phyloP scores from a whole-genome alignment of 2,888 invertebrate genomes.

The Epinotia brunnichana region DNA sequence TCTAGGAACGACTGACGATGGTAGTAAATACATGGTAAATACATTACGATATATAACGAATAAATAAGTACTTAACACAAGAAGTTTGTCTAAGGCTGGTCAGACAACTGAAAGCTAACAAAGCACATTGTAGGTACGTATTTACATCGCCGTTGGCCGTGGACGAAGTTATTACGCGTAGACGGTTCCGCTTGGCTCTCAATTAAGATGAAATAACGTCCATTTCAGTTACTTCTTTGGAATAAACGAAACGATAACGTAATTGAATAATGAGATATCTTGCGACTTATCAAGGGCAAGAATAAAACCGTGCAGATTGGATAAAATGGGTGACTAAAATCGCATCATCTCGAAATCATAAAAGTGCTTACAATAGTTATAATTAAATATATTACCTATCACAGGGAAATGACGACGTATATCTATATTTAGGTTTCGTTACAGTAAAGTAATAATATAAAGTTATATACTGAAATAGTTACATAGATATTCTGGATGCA shows the following conservation, averaged over 20 bases:
- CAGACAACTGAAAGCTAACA: slow-evolving; percentile 18
- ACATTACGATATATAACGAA: not conserved
- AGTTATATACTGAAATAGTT: not conserved
- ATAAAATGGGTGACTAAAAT: not conserved
- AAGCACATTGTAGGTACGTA: slow-evolving; percentile 19
- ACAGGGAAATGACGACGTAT: not conserved
- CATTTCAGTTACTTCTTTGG: slow-evolving; percentile 6
- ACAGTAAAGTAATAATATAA: not conserved
- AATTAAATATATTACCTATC: not conserved
- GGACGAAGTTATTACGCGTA: slow-evolving; percentile 40
- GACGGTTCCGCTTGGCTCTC: slow-evolving; percentile 35
- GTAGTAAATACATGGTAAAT: not conserved
- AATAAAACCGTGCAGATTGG: not conserved
- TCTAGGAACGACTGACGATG: not conserved
- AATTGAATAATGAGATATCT: not conserved
- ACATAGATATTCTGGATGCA: not conserved
- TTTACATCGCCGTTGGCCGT: slow-evolving; percentile 28
- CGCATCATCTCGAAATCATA: not conserved
- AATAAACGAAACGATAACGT: not conserved
- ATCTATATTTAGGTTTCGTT: not conserved
- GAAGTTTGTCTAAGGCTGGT: slow-evolving; percentile 13
- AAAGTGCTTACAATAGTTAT: too few species aligned
- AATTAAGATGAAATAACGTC: slow-evolving; percentile 21
- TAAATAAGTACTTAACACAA: slow-evolving; percentile 9
- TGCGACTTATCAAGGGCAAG: not conserved